These are phyloP conservation scores for Panulirus ornatus DNA, from an alignment of 1,140 invertebrate genomes.

Conservation along the genomic window DNA sequence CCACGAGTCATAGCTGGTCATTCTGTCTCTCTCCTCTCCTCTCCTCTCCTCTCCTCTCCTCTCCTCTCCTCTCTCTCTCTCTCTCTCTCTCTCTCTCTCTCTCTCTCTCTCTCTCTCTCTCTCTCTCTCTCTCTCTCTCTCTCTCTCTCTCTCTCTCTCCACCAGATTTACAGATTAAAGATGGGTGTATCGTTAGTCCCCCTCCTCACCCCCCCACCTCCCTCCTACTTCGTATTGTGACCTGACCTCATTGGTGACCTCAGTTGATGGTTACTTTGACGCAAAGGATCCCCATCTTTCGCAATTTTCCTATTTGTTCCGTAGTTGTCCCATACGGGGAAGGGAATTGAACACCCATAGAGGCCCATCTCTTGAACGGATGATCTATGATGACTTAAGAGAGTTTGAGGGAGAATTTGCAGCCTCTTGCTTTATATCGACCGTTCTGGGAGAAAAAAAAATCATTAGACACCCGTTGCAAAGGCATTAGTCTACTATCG, in stretches of 20 bases:
- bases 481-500: too few relatives aligned
- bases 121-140: neutral
- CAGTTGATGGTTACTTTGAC: neutral
- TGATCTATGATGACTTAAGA: too few relatives aligned
- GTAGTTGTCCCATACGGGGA: neutral
- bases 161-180: neutral
- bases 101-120: slow-evolving; percentile 15
- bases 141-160: slow-evolving; percentile 6
- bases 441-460: too few relatives aligned
- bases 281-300: neutral
- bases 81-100: slow-evolving; percentile 3
- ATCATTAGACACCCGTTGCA: too few relatives aligned
- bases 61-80: neutral
- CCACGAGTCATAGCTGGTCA: too few relatives aligned
- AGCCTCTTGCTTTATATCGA: too few relatives aligned
- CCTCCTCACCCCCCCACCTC: neutral
- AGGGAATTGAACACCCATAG: neutral
- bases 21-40: neutral
- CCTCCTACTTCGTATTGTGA: neutral
- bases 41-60: neutral
- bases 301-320: neutral
- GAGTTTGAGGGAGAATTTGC: too few relatives aligned
- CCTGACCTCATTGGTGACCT: neutral
- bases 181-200: neutral
- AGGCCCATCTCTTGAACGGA: too few relatives aligned